Evolutionary conservation across 1,140 invertebrate genomes (phyloP), one percentile per base, ranked within the genome.

Genomic region (Tetranychus urticae): DNA sequence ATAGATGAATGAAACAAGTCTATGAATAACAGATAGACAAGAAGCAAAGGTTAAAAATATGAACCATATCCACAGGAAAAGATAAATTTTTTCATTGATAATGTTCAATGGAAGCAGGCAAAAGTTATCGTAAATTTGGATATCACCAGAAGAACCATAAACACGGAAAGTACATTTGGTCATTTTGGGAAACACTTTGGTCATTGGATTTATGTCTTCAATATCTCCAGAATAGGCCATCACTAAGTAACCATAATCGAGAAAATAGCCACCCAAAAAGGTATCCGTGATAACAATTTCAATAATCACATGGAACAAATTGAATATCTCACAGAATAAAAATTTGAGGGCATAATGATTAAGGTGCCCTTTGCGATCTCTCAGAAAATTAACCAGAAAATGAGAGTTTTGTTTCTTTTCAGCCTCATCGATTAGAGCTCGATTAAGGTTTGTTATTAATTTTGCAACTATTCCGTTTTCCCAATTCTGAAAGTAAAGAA

Each of bases 131-230:
- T 69, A 65, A 10, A 58, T 62, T 58, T 70, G 62, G 0, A 72
- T 61, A 58, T 62, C 62, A 12, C 72, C 72, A 14, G 85, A 85
- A 46, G 85, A 77, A 77, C 88, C 88, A 69, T 77, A 90, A 74
- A 87, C 89, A 73, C 84, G 84, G 80, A 92, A 92, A 52, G 84
- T 87, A 69, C 88, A 93, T 70, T 92, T 93, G 1, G 87, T 88
- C 0, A 92, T 73, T 62, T 86, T 74, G 0, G 88, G 88, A 69
- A 92, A 92, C 10, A 91, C 76, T 65, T 80, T 79, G 7, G 74
- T 68, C 74, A 78, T 77, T 0, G 77, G 77, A 67, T 80, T 71
- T 8, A 71, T 69, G 14, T 76, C 66, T 75, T 70, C 68, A 88
- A 86, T 69, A 90, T 83, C 79, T 82, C 79, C 63, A 82, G 81